A percentile compares a stretch with the other conserved stretches of the same genome.
Evolutionary conservation across 2,888 invertebrate genomes (phyloP).

Genomic region (Lasioglossum vierecki): DNA sequence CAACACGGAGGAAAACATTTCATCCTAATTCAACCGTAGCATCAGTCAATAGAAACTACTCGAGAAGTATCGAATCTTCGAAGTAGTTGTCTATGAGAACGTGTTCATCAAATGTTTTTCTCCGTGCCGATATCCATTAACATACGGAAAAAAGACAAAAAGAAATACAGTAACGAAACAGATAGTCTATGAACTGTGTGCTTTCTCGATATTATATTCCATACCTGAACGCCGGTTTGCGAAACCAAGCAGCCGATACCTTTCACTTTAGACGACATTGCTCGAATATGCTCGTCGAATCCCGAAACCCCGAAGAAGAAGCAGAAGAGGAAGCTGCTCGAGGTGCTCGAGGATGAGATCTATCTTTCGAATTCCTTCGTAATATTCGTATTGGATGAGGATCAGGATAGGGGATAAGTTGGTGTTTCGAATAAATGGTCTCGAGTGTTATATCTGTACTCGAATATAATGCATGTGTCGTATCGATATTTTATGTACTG

Average conservation of each 20-base stretch:
- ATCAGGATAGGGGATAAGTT: slow-evolving; percentile 44
- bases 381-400: slow-evolving; percentile 38
- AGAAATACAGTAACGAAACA: slow-evolving; percentile 57
- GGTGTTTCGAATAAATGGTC: slow-evolving; percentile 66
- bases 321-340: slow-evolving; percentile 76
- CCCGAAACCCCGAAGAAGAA: slow-evolving; percentile 73
- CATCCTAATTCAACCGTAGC: background rate
- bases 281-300: slow-evolving; percentile 75
- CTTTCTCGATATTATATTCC: slow-evolving; percentile 64
- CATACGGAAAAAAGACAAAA: slow-evolving; percentile 39
- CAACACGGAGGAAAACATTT: slow-evolving; percentile 61
- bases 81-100: background rate
- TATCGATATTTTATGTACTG: slow-evolving; percentile 75
- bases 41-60: background rate
- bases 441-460: slow-evolving; percentile 76
- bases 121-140: slow-evolving; percentile 33
- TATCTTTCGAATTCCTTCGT: slow-evolving; percentile 59
- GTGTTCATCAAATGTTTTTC: slow-evolving; percentile 51
- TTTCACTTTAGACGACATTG: slow-evolving; percentile 68
- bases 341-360: slow-evolving; percentile 55
- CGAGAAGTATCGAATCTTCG: background rate
- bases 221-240: slow-evolving; percentile 80
- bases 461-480: slow-evolving; percentile 79
- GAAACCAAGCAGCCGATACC: slow-evolving; percentile 76
- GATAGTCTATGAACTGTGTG: slow-evolving; percentile 47